These are phyloP conservation scores for Cotesia typhae DNA, from an alignment of 1,140 invertebrate species.

Conservation along the genomic window DNA sequence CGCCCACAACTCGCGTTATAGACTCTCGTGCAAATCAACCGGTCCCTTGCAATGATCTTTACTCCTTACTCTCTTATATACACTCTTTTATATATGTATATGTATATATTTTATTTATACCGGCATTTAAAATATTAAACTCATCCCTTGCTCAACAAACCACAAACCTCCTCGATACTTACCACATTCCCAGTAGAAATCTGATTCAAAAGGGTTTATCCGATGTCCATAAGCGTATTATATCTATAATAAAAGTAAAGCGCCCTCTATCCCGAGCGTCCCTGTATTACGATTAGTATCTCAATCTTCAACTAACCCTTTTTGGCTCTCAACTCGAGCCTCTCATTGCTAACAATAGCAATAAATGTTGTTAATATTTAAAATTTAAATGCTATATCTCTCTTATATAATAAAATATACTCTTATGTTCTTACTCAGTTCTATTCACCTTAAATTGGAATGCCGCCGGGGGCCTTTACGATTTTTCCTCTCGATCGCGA, in stretches of 20 bases:
- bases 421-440: no score
- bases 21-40: conserved; percentile 22
- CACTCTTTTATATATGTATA: no score
- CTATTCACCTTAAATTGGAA: conserved; percentile 35
- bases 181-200: conserved; percentile 15
- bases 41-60: neutral
- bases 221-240: conserved; percentile 34
- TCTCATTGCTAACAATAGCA: conserved; percentile 4
- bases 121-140: neutral
- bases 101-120: conserved; percentile 9
- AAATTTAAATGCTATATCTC: conserved; percentile 9
- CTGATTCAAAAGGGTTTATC: conserved; percentile 30
- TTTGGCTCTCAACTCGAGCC: conserved; percentile 3
- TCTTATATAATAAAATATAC: neutral
- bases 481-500: conserved; percentile 32
- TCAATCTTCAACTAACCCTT: conserved; percentile 3
- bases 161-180: conserved; percentile 1
- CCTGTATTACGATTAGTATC: conserved; percentile 9
- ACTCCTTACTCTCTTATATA: conserved; percentile 13
- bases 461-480: conserved; percentile 26
- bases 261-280: conserved; percentile 16
- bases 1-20: conserved; percentile 52
- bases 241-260: conserved; percentile 33
- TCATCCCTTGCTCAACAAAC: no score
- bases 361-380: conserved; percentile 6